Percentiles rank a stretch among this genome's conserved stretches.
Conservation (phyloP, 2,888 invertebrate genomes). For the Meiosimyza platycephala region DNA sequence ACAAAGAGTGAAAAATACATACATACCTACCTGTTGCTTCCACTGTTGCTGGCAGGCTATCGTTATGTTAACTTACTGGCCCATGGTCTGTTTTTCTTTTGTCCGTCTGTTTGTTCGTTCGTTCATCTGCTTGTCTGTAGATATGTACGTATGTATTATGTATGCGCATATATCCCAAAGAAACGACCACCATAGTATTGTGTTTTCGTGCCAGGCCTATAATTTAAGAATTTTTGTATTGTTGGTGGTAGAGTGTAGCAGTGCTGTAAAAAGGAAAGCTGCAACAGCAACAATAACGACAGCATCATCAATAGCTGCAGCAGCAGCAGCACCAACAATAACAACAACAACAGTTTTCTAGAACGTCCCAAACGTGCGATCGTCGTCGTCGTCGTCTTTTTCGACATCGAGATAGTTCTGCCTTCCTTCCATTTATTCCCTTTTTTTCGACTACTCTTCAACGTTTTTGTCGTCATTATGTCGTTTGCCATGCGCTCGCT, state of each 20-base stretch:
- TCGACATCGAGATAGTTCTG: slow-evolving; percentile 17
- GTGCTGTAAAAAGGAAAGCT: slow-evolving; percentile 34
- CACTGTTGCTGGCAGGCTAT: slow-evolving; percentile 29
- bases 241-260: slow-evolving; percentile 38
- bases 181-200: slow-evolving; percentile 35
- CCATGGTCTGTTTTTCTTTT: slow-evolving; percentile 8
- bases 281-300: slow-evolving; percentile 30
- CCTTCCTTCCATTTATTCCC: slow-evolving; percentile 9
- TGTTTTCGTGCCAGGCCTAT: slow-evolving; percentile 46
- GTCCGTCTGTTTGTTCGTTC: slow-evolving; percentile 20
- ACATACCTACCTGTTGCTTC: slow-evolving; percentile 48
- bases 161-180: slow-evolving; percentile 3
- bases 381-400: background rate
- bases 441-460: slow-evolving; percentile 14
- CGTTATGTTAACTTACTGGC: slow-evolving; percentile 35
- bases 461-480: slow-evolving; percentile 13
- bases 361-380: slow-evolving; percentile 15
- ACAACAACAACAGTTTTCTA: slow-evolving; percentile 26
- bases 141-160: no score
- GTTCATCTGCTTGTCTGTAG: background rate
- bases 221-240: slow-evolving; percentile 48
- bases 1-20: slow-evolving; percentile 34
- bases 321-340: slow-evolving; percentile 38
- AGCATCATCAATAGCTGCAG: slow-evolving; percentile 38
- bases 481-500: no score